Evolutionary conservation across 2,888 invertebrate genomes (phyloP).

Genomic region (Lysandra coridon): DNA sequence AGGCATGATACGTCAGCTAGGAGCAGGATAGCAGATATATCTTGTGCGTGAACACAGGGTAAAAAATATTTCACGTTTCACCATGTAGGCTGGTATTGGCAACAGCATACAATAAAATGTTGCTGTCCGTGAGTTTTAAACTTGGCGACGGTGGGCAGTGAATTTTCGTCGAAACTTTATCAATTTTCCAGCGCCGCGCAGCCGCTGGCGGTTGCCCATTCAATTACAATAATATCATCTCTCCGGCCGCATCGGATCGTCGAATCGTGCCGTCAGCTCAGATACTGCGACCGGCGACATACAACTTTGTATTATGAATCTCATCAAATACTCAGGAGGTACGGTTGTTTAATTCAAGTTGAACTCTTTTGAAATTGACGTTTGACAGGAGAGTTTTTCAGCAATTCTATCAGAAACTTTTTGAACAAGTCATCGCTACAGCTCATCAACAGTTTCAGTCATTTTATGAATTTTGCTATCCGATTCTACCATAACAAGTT

Average conservation of each 20-base stretch:
- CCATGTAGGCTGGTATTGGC: background rate
- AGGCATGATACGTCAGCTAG: too few species aligned
- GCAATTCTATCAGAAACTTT: background rate
- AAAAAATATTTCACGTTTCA: background rate
- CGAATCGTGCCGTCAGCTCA: constrained; percentile 31
- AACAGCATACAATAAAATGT: constrained; percentile 46
- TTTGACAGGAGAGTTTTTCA: background rate
- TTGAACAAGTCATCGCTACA: background rate
- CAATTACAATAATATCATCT: constrained; percentile 45
- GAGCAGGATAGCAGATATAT: too few species aligned
- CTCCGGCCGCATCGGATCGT: constrained; percentile 39
- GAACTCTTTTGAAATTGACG: background rate
- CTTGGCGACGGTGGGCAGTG: constrained; percentile 48
- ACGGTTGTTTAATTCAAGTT: background rate
- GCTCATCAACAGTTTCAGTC: background rate
- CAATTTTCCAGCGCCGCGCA: constrained; percentile 49
- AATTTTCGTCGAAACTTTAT: constrained; percentile 55
- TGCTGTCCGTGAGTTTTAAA: constrained; percentile 44
- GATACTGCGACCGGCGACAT: background rate
- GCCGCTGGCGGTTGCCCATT: constrained; percentile 45
- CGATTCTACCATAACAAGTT: too few species aligned
- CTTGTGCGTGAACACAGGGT: background rate
- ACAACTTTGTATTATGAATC: constrained; percentile 5
- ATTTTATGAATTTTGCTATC: background rate
- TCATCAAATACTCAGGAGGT: background rate